These are phyloP conservation scores for Therioaphis trifolii DNA, from an alignment of 2,888 invertebrate species.

Conservation along the genomic window DNA sequence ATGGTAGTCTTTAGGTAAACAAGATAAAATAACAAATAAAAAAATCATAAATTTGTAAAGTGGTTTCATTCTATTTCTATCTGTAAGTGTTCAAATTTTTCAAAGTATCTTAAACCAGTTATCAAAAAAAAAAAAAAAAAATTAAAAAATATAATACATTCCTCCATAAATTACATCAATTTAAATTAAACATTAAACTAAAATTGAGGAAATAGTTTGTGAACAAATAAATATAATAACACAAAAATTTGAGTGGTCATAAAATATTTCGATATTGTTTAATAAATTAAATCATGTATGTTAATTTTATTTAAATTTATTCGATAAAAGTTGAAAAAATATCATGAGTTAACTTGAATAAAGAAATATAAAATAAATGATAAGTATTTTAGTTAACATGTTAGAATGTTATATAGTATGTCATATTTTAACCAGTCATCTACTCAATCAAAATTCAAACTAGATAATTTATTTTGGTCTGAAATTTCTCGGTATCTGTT, in stretches of 20 bases:
- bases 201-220: too few species aligned
- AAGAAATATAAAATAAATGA: background rate
- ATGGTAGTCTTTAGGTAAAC: too few species aligned
- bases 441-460: background rate
- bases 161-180: too few species aligned
- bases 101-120: background rate
- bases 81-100: background rate
- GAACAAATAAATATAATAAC: too few species aligned
- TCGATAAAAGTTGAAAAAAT: background rate
- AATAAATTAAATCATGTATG: background rate
- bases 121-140: too few species aligned
- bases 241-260: too few species aligned
- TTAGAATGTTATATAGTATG: background rate
- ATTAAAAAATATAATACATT: too few species aligned
- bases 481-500: too few species aligned
- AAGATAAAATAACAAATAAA: background rate
- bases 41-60: background rate
- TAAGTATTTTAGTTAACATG: background rate
- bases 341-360: background rate
- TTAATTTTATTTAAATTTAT: constrained; percentile 12
- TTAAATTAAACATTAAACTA: too few species aligned
- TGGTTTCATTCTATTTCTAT: background rate
- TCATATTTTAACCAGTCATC: background rate
- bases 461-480: background rate
- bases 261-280: background rate